Percentiles rank a stretch among this genome's conserved stretches.
These are phyloP conservation scores for Meteorus colon DNA, from an alignment of 2,888 invertebrate species.

Conservation along the genomic window DNA sequence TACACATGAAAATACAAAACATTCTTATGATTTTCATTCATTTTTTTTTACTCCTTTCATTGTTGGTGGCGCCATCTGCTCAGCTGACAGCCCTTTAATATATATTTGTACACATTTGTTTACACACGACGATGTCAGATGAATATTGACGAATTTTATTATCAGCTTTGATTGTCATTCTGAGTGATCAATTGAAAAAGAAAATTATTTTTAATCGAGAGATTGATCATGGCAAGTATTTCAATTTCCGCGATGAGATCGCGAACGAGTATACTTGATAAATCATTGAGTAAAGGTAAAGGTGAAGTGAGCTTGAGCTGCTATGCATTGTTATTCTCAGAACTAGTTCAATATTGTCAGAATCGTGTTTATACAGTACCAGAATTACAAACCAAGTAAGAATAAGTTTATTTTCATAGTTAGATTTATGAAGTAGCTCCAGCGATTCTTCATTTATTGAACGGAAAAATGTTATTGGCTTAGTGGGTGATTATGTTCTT, in stretches of 20 bases:
- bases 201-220: neutral
- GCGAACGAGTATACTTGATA: conserved; percentile 89
- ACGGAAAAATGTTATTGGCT: too few relatives aligned
- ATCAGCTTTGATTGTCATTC: neutral
- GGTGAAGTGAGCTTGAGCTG: conserved; percentile 93
- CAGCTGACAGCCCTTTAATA: conserved; percentile 18
- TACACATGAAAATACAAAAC: neutral
- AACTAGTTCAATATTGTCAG: conserved; percentile 98
- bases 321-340: conserved; percentile 96
- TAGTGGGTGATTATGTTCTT: too few relatives aligned
- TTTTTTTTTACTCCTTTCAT: neutral
- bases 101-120: neutral
- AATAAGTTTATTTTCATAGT: conserved; percentile 40
- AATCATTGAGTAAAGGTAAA: conserved; percentile 93
- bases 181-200: neutral
- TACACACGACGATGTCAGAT: neutral
- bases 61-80: conserved; percentile 18
- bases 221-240: conserved; percentile 49
- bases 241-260: conserved; percentile 75
- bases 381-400: conserved; percentile 95
- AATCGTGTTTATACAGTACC: conserved; percentile 95
- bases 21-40: too few relatives aligned
- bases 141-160: neutral
- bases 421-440: too few relatives aligned
- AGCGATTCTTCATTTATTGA: conserved; percentile 10